phyloP scores from a whole-genome alignment of 2,113 vertebrate species.

The Amphiprion percula region DNA sequence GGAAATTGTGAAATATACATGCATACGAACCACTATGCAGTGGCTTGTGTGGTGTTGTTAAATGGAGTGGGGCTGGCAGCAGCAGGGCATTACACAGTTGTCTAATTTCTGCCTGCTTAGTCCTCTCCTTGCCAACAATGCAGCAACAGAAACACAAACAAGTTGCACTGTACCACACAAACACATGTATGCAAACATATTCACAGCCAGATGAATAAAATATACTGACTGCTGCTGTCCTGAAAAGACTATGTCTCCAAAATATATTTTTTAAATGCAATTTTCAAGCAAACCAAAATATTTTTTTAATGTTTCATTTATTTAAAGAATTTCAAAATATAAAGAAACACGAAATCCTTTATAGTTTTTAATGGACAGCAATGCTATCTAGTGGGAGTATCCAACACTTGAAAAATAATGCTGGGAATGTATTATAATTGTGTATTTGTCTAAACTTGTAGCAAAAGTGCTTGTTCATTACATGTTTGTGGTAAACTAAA shows the following conservation, averaged over 20 bases:
- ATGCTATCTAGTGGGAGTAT: no score
- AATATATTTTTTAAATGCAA: no score
- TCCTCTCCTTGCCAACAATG: slow-evolving; percentile 8
- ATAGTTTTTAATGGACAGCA: no score
- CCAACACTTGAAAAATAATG: no score
- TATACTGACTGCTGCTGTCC: no score
- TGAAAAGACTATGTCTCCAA: no score
- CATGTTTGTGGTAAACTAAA: neutral
- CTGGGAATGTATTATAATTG: no score
- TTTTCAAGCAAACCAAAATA: no score
- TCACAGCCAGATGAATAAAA: no score
- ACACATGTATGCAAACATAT: neutral
- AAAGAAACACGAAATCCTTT: no score
- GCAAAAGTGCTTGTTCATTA: neutral
- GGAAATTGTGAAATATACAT: slow-evolving; percentile 1
- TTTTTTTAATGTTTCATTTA: no score
- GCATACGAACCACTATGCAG: neutral
- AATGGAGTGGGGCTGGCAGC: slow-evolving; percentile 40
- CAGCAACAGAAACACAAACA: slow-evolving; percentile 18
- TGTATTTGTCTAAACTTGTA: neutral
- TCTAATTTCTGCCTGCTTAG: slow-evolving; percentile 18
- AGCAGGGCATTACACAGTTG: slow-evolving; percentile 24
- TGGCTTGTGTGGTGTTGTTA: slow-evolving; percentile 1
- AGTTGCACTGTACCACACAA: neutral
- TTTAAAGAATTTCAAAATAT: no score